Conservation (phyloP, 2,888 invertebrate genomes). For the Drosophila mettleri region DNA sequence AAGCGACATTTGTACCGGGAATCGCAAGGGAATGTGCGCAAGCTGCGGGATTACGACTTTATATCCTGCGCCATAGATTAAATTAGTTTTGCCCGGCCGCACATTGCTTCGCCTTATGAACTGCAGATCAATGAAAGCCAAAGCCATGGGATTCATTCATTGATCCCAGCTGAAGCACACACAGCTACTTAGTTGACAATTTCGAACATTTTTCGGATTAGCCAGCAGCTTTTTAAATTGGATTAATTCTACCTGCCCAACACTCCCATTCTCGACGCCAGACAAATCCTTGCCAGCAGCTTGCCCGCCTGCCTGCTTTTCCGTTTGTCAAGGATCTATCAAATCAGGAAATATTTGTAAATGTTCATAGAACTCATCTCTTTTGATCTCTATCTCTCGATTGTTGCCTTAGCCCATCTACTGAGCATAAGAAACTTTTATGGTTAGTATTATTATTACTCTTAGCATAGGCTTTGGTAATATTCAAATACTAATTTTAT, state of each 20-base stretch:
- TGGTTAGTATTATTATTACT: background rate
- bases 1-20: background rate
- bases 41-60: constrained; percentile 43
- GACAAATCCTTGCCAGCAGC: background rate
- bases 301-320: constrained; percentile 2
- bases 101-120: constrained; percentile 4
- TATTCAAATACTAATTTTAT: too few species aligned
- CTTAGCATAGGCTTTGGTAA: too few species aligned
- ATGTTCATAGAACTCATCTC: constrained; percentile 22
- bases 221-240: constrained; percentile 47
- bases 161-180: constrained; percentile 46
- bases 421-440: background rate
- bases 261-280: background rate
- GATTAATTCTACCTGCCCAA: constrained; percentile 64
- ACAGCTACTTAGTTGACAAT: constrained; percentile 12
- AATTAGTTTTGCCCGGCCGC: background rate
- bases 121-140: constrained; percentile 70
- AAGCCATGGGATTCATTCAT: constrained; percentile 71
- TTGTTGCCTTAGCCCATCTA: background rate
- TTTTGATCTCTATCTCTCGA: background rate
- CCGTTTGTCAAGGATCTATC: background rate
- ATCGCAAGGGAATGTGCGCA: background rate
- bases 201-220: constrained; percentile 51
- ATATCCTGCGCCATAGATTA: constrained; percentile 44
- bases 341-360: constrained; percentile 52